Conservation (phyloP, 1,140 invertebrate genomes). For the Lutraria rhynchaena region DNA sequence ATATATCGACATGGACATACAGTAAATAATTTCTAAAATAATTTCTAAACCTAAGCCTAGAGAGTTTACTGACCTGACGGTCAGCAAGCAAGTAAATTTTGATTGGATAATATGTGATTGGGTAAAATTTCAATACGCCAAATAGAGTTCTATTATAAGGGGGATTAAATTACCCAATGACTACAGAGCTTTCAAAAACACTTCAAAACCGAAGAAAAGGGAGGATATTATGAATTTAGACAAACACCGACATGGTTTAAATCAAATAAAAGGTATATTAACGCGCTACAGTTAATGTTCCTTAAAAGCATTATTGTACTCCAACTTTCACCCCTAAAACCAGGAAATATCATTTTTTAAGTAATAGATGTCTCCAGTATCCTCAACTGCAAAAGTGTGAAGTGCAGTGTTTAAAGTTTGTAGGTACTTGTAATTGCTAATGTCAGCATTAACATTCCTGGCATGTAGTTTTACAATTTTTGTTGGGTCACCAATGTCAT, state of each 20-base stretch:
- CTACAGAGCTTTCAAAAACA: background rate
- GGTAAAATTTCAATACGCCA: too few relatives aligned
- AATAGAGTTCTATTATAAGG: background rate
- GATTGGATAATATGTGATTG: too few relatives aligned
- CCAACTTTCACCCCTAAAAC: slow-evolving; percentile 15
- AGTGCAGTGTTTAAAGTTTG: background rate
- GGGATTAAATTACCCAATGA: too few relatives aligned
- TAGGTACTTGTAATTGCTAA: background rate
- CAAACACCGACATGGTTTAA: slow-evolving; percentile 5
- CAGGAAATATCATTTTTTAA: background rate
- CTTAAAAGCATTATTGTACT: slow-evolving; percentile 24
- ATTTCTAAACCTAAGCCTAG: too few relatives aligned
- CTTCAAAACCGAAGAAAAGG: background rate
- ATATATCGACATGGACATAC: too few relatives aligned
- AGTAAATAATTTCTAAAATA: too few relatives aligned
- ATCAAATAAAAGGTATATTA: too few relatives aligned
- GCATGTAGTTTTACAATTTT: background rate
- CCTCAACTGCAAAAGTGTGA: background rate
- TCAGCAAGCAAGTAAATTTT: too few relatives aligned
- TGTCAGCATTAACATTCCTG: background rate
- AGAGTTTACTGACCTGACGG: too few relatives aligned
- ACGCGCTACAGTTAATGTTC: slow-evolving; percentile 10
- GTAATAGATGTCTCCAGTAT: slow-evolving; percentile 3
- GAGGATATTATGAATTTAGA: background rate
- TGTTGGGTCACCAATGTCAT: too few relatives aligned